A percentile compares a stretch with the other conserved stretches of the same genome.
Conservation (phyloP, 2,113 vertebrate genomes). For the Neolamprologus kungweensis region DNA sequence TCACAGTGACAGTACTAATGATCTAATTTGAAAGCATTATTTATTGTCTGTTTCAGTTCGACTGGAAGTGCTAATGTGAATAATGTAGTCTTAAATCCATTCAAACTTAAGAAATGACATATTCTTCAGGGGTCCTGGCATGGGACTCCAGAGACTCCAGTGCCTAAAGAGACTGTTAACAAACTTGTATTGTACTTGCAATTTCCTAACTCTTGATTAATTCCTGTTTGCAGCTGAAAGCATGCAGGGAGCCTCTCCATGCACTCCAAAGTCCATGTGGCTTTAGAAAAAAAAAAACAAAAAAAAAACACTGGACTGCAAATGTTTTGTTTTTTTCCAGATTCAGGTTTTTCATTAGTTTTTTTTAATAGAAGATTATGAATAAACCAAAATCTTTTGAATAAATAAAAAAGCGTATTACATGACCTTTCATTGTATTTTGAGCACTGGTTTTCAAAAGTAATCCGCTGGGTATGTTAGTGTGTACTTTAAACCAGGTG, state of each 20-base stretch:
- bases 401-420: slow-evolving; percentile 55
- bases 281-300: not conserved
- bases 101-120: slow-evolving; percentile 29
- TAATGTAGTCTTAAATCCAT: slow-evolving; percentile 48
- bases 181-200: slow-evolving; percentile 56
- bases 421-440: slow-evolving; percentile 35
- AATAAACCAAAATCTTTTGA: slow-evolving; percentile 62
- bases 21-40: slow-evolving; percentile 7
- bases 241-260: slow-evolving; percentile 55
- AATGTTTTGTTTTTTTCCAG: not conserved
- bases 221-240: slow-evolving; percentile 66
- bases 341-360: slow-evolving; percentile 45
- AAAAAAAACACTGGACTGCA: slow-evolving; percentile 55
- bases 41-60: slow-evolving; percentile 26
- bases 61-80: slow-evolving; percentile 45
- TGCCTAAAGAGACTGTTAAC: slow-evolving; percentile 58
- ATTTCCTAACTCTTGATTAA: slow-evolving; percentile 55
- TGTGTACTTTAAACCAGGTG: not conserved
- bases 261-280: slow-evolving; percentile 61
- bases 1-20: not conserved
- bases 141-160: slow-evolving; percentile 39
- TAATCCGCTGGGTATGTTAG: not conserved
- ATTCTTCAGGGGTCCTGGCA: slow-evolving; percentile 12
- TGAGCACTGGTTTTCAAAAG: not conserved
- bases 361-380: slow-evolving; percentile 46